Base-by-base conservation (phyloP, 2,888 invertebrate species). In the Scrobipalpa atriplicella region DNA sequence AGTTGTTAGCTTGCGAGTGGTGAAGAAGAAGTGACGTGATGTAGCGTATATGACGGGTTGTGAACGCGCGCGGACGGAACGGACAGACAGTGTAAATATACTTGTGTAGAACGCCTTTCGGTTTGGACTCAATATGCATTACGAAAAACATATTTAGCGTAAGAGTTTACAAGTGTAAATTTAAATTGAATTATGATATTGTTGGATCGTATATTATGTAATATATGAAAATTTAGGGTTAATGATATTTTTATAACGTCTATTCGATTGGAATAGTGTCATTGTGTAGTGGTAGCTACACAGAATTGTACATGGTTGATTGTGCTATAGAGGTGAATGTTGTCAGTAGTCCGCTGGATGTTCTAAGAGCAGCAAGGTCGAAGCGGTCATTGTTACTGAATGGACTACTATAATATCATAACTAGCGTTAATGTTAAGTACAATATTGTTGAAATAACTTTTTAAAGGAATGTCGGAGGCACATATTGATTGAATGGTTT, bases 391-490 rank as follows among this genome's bases (percentile, higher is more conserved):
- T 29, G 41, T 21, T 69, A 72, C 72, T 69, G 75, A 72, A 74
- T 61, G 70, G 71, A 75, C 75, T 76, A 77, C 75, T 81, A 81
- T 56, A 56, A 56, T 88, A 86, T 84, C 84, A 82, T 86, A 83
- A 78, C 78, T 85, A 88, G 86, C 76, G 72, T 82, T 89, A 90
- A 83, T 84, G 76, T 87, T 91, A 92, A 92, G 92, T 90, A 92
- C 92, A 92, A 92, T 90, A 86, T 87, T 89, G 89, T 90, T 89
- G 81, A 85, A 83, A 74, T 85, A 86, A 84, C 81, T 83, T 84
- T 56, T 82, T 81, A 80, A 84, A 83, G 73, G 75, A 81, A 82
- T 81, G 84, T 83, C 83, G 81, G 81, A 84, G 81, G 85, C 88
- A 88, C 87, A 86, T 84, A 81, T 84, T 84, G 80, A 77, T 86